A percentile compares a stretch with the other conserved stretches of the same genome.
These are phyloP conservation scores for Phasia obesa DNA, from an alignment of 2,888 invertebrate species.

Conservation along the genomic window DNA sequence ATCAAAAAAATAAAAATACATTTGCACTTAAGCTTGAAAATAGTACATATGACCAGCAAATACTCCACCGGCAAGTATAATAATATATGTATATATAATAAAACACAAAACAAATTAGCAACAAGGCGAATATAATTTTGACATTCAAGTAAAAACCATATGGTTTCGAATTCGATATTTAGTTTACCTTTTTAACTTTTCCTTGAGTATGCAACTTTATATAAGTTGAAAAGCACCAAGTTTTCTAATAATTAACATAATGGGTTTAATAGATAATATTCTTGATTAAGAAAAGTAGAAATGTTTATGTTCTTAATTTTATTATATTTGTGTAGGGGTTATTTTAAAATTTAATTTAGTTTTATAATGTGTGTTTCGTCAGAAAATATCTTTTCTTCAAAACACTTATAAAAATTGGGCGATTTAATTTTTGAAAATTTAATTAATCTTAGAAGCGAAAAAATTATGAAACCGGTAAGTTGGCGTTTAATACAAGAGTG, in stretches of 20 bases:
- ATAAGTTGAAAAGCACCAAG: slow-evolving; percentile 75
- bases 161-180: slow-evolving; percentile 83
- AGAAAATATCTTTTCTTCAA: too few relatives aligned
- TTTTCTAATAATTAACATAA: slow-evolving; percentile 50
- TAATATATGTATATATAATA: too few relatives aligned
- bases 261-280: slow-evolving; percentile 52
- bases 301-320: slow-evolving; percentile 51
- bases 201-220: slow-evolving; percentile 92
- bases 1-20: slow-evolving; percentile 84
- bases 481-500: too few relatives aligned
- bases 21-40: slow-evolving; percentile 78
- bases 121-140: too few relatives aligned
- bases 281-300: slow-evolving; percentile 4
- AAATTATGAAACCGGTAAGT: too few relatives aligned
- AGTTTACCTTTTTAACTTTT: too few relatives aligned
- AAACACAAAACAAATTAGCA: too few relatives aligned
- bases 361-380: slow-evolving; percentile 23
- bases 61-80: slow-evolving; percentile 75
- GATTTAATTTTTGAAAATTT: too few relatives aligned
- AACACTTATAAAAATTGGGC: too few relatives aligned
- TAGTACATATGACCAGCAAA: slow-evolving; percentile 72
- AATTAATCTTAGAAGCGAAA: too few relatives aligned
- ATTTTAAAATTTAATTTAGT: slow-evolving; percentile 21
- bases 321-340: slow-evolving; percentile 43
- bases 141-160: too few relatives aligned